Base-by-base conservation (phyloP, 2,888 invertebrate species). In the Cotesia congregata region DNA sequence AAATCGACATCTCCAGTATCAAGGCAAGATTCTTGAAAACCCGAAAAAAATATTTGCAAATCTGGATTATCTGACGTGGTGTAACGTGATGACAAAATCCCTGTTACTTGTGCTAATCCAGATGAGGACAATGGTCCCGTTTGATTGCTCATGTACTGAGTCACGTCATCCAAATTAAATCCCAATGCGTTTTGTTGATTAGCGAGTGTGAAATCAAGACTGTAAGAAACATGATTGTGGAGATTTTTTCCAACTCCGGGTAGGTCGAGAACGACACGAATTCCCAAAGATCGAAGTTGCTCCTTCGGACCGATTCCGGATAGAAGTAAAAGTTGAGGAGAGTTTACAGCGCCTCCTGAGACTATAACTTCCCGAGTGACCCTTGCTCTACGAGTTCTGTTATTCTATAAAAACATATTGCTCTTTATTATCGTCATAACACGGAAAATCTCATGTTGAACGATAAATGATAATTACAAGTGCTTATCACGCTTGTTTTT, bases 241-340 rank as follows among this genome's bases (percentile, higher is more conserved):
- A 94, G 88, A 85, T 94, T 94, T 84, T 92, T 91, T 0, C 94
- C 94, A 0, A 94, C 94, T 0, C 94, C 94, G 0, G 93, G 93
- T 30, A 94, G 87, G 79, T 94, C 90, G 71, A 91, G 91, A 17
- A 93, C 90, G 6, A 92, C 90, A 0, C 91, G 91, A 64, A 94
- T 92, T 50, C 92, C 91, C 75, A 92, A 90, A 65, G 90, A 90
- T 68, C 91, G 85, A 6, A 94, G 86, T 4, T 92, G 92, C 3
- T 91, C 89, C 82, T 90, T 91, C 0, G 94, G 93, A 0, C 94
- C 94, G 7, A 94, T 90, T n/a, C 94, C 94, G 0, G 94, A 94
- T 2, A 93, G 90, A 0, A 94, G 85, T n/a, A 94, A 90, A 15
- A 94, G 90, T 89, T 94, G 93, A 0, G 94, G 93, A 0, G 93